phyloP scores from a whole-genome alignment of 2,888 invertebrate genomes.

The Oscheius sp. region DNA sequence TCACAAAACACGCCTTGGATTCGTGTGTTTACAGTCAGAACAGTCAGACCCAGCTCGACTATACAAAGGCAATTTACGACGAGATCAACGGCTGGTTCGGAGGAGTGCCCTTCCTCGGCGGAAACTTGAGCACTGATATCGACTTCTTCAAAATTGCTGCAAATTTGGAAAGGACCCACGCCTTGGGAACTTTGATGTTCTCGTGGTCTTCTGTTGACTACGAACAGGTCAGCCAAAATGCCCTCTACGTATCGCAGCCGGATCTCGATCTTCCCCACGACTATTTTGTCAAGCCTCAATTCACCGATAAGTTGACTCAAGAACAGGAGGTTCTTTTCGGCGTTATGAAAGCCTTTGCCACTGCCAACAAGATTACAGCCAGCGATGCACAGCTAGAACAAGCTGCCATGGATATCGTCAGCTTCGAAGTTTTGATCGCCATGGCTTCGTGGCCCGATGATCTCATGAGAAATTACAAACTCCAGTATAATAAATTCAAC shows the following conservation, averaged over 20 bases:
- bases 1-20: conserved; percentile 56
- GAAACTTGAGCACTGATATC: conserved; percentile 29
- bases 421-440: conserved; percentile 55
- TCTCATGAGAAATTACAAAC: conserved; percentile 60
- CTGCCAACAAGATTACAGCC: neutral
- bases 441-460: conserved; percentile 63
- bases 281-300: conserved; percentile 64
- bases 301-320: conserved; percentile 49
- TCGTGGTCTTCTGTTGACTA: conserved; percentile 63
- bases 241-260: conserved; percentile 63
- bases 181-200: conserved; percentile 55
- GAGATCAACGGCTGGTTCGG: conserved; percentile 41
- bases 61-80: neutral
- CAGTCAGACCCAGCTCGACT: conserved; percentile 12
- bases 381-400: neutral
- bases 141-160: conserved; percentile 48
- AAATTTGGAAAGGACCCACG: conserved; percentile 50
- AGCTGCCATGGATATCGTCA: conserved; percentile 35
- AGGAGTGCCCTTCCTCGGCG: conserved; percentile 53
- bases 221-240: conserved; percentile 51
- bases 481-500: conserved; percentile 66
- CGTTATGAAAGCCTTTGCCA: conserved; percentile 10
- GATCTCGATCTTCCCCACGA: conserved; percentile 56
- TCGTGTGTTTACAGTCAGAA: conserved; percentile 36
- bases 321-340: conserved; percentile 42